A percentile compares a stretch with the other conserved stretches of the same genome.
These are phyloP conservation scores for Aulostomus chinensis DNA, from an alignment of 2,797 vertebrate species.

Conservation along the genomic window DNA sequence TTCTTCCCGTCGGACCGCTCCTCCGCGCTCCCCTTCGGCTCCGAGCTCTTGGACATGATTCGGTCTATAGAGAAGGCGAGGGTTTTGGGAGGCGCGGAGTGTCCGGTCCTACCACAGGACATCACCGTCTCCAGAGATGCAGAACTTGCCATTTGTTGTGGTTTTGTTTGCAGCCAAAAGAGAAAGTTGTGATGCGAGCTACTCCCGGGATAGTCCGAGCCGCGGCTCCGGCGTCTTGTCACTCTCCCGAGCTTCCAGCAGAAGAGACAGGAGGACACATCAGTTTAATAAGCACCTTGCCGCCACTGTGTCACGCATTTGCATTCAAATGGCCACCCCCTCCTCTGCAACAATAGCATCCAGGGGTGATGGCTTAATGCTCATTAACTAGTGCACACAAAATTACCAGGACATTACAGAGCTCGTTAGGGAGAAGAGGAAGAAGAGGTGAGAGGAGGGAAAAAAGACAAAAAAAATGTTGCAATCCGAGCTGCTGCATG, in stretches of 20 bases:
- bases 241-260: conserved; percentile 80
- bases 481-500: conserved; percentile 4
- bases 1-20: conserved; percentile 84
- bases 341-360: conserved; percentile 87
- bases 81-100: conserved; percentile 87
- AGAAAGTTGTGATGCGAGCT: conserved; percentile 69
- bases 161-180: conserved; percentile 26
- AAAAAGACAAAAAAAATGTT: conserved; percentile 19
- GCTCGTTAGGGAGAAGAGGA: conserved; percentile 71
- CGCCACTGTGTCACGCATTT: conserved; percentile 88
- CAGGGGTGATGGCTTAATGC: conserved; percentile 92
- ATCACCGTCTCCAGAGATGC: conserved; percentile 90
- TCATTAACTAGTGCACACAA: conserved; percentile 88
- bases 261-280: conserved; percentile 87
- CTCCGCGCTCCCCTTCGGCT: conserved; percentile 77
- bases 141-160: conserved; percentile 85
- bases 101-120: conserved; percentile 84
- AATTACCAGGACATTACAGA: conserved; percentile 86
- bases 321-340: conserved; percentile 90
- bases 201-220: conserved; percentile 56
- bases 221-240: conserved; percentile 62
- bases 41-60: conserved; percentile 96
- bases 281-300: conserved; percentile 93
- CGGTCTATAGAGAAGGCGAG: conserved; percentile 98
- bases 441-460: neutral